Conservation (phyloP, 2,888 invertebrate genomes). For the Hemithea aestivaria region DNA sequence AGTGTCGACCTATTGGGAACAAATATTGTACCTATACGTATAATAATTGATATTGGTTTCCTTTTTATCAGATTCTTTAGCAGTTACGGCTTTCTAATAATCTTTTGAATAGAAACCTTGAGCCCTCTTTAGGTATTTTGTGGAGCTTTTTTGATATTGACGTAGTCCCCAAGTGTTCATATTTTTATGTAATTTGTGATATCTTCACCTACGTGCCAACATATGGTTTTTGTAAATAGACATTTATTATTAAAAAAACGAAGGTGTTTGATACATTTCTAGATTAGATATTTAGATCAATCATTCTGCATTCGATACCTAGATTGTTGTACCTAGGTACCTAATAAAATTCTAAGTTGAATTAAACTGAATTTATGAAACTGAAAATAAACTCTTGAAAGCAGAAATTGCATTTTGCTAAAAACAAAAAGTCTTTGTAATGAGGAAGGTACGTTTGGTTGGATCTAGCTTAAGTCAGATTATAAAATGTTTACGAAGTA, state of each 20-base stretch:
- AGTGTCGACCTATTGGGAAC: constrained; percentile 57
- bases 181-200: constrained; percentile 40
- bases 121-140: constrained; percentile 12
- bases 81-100: constrained; percentile 28
- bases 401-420: too few relatives aligned
- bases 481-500: not conserved
- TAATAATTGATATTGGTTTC: constrained; percentile 22
- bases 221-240: constrained; percentile 30
- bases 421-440: too few relatives aligned
- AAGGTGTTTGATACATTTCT: constrained; percentile 2
- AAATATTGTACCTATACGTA: constrained; percentile 40
- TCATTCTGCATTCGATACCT: not conserved
- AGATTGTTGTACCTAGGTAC: too few relatives aligned
- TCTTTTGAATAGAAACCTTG: constrained; percentile 14
- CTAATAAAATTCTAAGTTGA: too few relatives aligned
- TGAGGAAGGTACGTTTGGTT: too few relatives aligned
- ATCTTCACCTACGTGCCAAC: constrained; percentile 41
- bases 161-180: constrained; percentile 29
- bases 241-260: not conserved
- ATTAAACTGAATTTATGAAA: too few relatives aligned
- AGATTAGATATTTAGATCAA: constrained; percentile 9
- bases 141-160: constrained; percentile 13
- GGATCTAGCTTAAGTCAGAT: constrained; percentile 1
- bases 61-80: constrained; percentile 22
- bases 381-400: too few relatives aligned